These are phyloP conservation scores for Drosophila mimetica DNA, from an alignment of 2,888 invertebrate genomes.

Conservation along the genomic window DNA sequence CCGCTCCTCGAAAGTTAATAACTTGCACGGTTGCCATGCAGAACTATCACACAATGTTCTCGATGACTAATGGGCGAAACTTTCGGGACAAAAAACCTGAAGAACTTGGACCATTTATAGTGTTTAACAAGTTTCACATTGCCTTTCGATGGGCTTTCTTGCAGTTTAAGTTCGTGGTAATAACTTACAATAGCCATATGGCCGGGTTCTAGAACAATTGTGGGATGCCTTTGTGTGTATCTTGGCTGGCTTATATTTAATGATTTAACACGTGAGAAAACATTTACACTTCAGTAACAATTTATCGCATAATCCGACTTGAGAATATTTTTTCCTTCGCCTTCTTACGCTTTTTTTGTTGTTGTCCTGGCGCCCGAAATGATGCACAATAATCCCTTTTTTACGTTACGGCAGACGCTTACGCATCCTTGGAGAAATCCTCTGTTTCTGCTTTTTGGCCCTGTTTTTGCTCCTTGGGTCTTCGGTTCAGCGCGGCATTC, in stretches of 20 bases:
- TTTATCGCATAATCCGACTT: constrained; percentile 67
- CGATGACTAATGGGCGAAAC: constrained; percentile 65
- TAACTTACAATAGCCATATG: constrained; percentile 32
- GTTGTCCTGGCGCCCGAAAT: constrained; percentile 15
- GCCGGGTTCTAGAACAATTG: constrained; percentile 36
- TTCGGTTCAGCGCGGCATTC: constrained; percentile 42
- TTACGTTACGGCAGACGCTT: constrained; percentile 52
- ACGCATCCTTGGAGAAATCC: constrained; percentile 41
- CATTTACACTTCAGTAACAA: constrained; percentile 64
- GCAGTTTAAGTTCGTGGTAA: constrained; percentile 18
- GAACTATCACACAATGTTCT: constrained; percentile 41
- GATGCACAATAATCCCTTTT: constrained; percentile 73
- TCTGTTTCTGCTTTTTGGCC: constrained; percentile 19
- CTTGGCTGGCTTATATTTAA: constrained; percentile 17
- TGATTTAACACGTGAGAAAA: constrained; percentile 61
- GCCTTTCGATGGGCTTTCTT: constrained; percentile 25
- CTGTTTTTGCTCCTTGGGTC: constrained; percentile 13
- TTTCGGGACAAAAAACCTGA: constrained; percentile 49
- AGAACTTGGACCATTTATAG: constrained; percentile 48
- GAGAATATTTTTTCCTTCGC: constrained; percentile 52
- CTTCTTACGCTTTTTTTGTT: constrained; percentile 8
- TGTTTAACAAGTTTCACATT: constrained; percentile 42
- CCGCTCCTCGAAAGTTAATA: constrained; percentile 21
- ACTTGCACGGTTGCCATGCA: constrained; percentile 45
- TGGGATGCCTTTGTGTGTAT: constrained; percentile 5